These are phyloP conservation scores for Scytalopus superciliaris DNA, from an alignment of 2,113 vertebrate genomes.

Conservation along the genomic window DNA sequence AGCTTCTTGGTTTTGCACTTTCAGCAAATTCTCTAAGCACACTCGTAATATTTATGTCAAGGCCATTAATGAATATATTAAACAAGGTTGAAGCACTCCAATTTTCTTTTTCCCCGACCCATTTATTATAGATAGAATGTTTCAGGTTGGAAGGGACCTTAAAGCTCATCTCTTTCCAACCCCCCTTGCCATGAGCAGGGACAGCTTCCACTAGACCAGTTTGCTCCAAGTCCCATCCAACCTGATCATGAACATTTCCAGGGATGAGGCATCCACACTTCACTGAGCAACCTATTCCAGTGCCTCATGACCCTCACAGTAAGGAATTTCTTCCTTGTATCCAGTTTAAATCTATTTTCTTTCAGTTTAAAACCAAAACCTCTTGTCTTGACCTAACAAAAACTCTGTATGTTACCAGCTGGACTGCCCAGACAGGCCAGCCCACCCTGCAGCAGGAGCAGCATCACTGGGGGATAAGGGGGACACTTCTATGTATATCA, in stretches of 20 bases:
- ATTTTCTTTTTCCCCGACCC: not conserved
- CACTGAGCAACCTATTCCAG: not conserved
- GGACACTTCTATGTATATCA: accelerated
- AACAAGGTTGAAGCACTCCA: not conserved
- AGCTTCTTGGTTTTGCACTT: not conserved
- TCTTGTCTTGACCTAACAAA: not conserved
- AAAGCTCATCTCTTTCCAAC: not conserved
- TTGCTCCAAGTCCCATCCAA: accelerated
- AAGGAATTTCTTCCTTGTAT: not conserved
- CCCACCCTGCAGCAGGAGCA: accelerated
- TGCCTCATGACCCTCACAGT: accelerated
- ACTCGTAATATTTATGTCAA: not conserved
- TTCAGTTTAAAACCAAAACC: not conserved
- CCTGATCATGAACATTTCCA: not conserved
- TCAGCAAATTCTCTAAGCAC: slow-evolving; percentile 25
- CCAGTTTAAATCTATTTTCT: not conserved
- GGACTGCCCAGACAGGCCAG: not conserved
- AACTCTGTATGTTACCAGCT: not conserved
- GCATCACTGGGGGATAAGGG: accelerated
- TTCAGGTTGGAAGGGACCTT: not conserved
- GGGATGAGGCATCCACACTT: not conserved
- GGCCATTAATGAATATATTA: slow-evolving; percentile 23
- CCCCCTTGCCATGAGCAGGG: accelerated
- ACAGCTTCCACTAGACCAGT: not conserved
- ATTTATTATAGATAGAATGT: not conserved